Percentiles rank a stretch among this genome's conserved stretches.
Conservation (phyloP, 2,113 vertebrate genomes). For the Plecotus auritus region DNA sequence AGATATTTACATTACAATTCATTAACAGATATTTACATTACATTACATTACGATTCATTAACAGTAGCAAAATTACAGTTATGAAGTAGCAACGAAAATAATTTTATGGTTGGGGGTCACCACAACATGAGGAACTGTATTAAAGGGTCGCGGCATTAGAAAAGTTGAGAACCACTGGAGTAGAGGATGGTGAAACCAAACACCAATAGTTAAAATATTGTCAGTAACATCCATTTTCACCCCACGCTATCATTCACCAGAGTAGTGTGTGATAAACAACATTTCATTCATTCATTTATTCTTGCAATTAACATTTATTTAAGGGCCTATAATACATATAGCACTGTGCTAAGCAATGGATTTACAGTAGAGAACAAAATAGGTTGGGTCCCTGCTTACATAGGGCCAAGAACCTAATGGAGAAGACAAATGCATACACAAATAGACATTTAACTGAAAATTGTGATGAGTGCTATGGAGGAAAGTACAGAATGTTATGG, state of each 20-base stretch:
- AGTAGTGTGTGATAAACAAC: neutral
- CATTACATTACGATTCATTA: too few species aligned
- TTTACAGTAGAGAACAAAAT: conserved; percentile 18
- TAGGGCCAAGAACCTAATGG: neutral
- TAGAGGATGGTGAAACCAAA: neutral
- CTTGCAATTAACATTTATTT: neutral
- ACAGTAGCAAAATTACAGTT: too few species aligned
- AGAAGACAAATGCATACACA: neutral
- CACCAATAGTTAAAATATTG: neutral
- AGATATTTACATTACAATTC: too few species aligned
- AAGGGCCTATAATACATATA: neutral
- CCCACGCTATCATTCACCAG: neutral
- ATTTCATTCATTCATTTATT: conserved; percentile 11
- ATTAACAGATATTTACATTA: too few species aligned
- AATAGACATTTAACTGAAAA: neutral
- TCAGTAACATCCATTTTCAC: neutral
- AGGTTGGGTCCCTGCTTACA: neutral
- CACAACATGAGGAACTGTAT: too few species aligned
- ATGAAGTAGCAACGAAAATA: too few species aligned
- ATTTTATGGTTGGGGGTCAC: too few species aligned
- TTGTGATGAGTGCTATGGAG: neutral
- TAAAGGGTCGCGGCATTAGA: too few species aligned
- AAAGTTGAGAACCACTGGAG: too few species aligned
- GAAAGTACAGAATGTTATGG: neutral
- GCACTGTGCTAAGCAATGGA: neutral